phyloP scores from a whole-genome alignment of 2,113 vertebrate species.

The Beaufortia kweichowensis region DNA sequence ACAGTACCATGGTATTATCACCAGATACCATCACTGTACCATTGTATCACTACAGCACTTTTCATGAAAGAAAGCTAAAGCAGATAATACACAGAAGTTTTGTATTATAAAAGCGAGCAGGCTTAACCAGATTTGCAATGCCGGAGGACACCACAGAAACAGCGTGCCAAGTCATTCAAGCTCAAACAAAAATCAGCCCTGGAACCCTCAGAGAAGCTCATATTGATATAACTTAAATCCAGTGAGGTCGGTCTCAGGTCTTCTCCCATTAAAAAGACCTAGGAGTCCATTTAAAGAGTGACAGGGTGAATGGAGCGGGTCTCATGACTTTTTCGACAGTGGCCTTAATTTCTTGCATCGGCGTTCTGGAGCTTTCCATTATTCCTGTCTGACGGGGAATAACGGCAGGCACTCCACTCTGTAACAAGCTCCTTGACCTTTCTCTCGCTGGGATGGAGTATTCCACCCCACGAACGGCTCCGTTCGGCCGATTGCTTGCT shows the following conservation, averaged over 20 bases:
- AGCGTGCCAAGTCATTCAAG: constrained; percentile 4
- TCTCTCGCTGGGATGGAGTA: constrained; percentile 31
- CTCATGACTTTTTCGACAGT: constrained; percentile 42
- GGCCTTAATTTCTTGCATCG: constrained; percentile 50
- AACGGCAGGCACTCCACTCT: constrained; percentile 35
- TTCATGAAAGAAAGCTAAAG: neutral
- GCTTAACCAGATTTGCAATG: constrained; percentile 10
- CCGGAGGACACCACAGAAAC: neutral
- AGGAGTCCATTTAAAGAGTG: constrained; percentile 39
- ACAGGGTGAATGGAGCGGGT: constrained; percentile 43
- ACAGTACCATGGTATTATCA: no score
- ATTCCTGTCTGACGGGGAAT: constrained; percentile 41
- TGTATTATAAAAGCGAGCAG: neutral
- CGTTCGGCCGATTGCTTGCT: constrained; percentile 7
- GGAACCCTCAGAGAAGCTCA: constrained; percentile 15
- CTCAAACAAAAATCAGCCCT: neutral
- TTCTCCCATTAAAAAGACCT: constrained; percentile 44
- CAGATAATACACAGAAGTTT: neutral
- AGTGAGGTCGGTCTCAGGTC: constrained; percentile 27
- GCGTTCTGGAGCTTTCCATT: constrained; percentile 37
- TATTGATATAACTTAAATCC: constrained; percentile 37
- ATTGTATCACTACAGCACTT: neutral
- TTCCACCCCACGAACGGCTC: constrained; percentile 26
- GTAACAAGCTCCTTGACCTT: constrained; percentile 53
- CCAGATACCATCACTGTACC: neutral